A percentile compares a stretch with the other conserved stretches of the same genome.
phyloP scores from a whole-genome alignment of 2,797 vertebrate genomes.

The Adrianichthys oophorus region DNA sequence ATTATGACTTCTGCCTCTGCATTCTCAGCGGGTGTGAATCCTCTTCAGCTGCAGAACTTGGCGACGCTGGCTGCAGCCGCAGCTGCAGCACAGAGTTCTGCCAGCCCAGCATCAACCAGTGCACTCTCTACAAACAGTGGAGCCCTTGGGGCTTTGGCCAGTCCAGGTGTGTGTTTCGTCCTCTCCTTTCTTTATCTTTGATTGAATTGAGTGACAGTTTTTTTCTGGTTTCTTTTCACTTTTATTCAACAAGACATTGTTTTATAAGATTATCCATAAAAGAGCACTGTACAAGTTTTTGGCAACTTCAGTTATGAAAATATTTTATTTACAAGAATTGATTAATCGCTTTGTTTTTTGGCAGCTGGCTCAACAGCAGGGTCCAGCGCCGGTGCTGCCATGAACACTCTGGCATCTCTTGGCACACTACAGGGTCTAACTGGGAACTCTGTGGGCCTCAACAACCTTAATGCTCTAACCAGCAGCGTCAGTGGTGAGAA shows the following conservation, averaged over 20 bases:
- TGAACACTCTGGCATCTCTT: slow-evolving; percentile 94
- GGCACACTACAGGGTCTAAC: slow-evolving; percentile 92
- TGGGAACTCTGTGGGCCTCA: slow-evolving; percentile 90
- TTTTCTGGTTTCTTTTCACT: background rate
- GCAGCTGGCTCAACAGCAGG: slow-evolving; percentile 86
- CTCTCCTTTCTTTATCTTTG: background rate
- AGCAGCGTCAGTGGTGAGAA: slow-evolving; percentile 74
- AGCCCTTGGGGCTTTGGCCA: slow-evolving; percentile 83
- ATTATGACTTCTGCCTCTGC: slow-evolving; percentile 27
- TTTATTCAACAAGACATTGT: background rate
- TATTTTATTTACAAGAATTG: background rate
- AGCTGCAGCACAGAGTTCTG: slow-evolving; percentile 91
- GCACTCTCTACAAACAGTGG: slow-evolving; percentile 79
- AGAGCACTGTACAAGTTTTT: too few relatives aligned
- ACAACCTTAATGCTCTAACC: slow-evolving; percentile 78
- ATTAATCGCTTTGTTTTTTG: slow-evolving; percentile 22
- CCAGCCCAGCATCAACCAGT: slow-evolving; percentile 86
- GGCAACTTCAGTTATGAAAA: too few relatives aligned
- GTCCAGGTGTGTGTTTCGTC: slow-evolving; percentile 79
- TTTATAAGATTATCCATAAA: too few relatives aligned
- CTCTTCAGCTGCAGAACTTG: slow-evolving; percentile 95
- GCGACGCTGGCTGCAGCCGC: slow-evolving; percentile 93
- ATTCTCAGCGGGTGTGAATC: slow-evolving; percentile 84
- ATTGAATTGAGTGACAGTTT: slow-evolving; percentile 4
- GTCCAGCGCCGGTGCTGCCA: slow-evolving; percentile 88